These are phyloP conservation scores for Amblyjoppa proteus DNA, from an alignment of 2,888 invertebrate species.

Conservation along the genomic window DNA sequence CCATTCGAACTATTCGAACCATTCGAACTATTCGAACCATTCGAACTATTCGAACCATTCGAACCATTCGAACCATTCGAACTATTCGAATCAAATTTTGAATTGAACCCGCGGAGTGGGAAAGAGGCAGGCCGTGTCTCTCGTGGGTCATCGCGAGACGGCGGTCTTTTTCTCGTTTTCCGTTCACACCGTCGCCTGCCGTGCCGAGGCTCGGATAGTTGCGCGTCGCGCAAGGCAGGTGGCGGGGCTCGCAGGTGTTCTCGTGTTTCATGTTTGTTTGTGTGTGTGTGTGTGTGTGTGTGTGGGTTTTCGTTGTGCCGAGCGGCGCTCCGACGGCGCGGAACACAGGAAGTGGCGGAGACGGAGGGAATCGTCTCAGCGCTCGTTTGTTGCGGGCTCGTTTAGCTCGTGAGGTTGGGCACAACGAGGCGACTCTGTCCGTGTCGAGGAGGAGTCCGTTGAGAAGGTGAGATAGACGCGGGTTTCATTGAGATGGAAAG, in stretches of 20 bases:
- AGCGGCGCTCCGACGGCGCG: conserved; percentile 60
- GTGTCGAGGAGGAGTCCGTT: too few relatives aligned
- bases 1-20: too few relatives aligned
- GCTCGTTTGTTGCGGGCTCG: background rate
- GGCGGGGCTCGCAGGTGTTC: conserved; percentile 74
- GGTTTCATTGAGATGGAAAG: background rate
- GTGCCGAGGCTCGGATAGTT: conserved; percentile 66
- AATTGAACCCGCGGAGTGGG: background rate
- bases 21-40: too few relatives aligned
- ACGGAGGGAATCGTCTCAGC: conserved; percentile 66
- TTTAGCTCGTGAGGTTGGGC: conserved; percentile 27
- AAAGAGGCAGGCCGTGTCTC: conserved; percentile 26
- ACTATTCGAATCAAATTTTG: too few relatives aligned
- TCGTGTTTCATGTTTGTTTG: too few relatives aligned
- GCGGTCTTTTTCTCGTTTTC: conserved; percentile 16
- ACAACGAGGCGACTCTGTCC: conserved; percentile 1
- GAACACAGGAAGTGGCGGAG: conserved; percentile 82
- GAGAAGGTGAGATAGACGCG: background rate
- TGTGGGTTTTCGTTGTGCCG: conserved; percentile 27
- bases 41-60: too few relatives aligned
- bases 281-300: conserved; percentile 29
- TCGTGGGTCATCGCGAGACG: background rate
- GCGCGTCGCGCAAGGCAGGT: conserved; percentile 68
- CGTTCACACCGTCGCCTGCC: conserved; percentile 47
- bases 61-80: too few relatives aligned